Base-by-base conservation (phyloP, 92 coral and sea anemone genomes). In the Porites rus region DNA sequence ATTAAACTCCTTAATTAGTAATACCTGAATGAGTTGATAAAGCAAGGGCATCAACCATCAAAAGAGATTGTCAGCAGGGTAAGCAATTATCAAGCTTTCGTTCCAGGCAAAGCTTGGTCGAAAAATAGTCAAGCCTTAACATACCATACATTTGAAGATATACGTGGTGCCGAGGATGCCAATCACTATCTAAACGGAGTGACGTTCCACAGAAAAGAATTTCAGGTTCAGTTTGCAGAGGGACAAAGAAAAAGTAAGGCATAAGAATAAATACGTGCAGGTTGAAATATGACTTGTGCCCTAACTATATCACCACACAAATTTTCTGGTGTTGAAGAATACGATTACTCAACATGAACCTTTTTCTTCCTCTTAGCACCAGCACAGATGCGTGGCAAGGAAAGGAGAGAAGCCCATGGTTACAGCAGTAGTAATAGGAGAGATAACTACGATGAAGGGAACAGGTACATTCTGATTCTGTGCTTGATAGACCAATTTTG, bases 131-230 rank as follows among this genome's bases (percentile, higher is more conserved):
- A 80, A 78, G 87, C 98, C 99, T 96, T 96, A 96, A 96, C 99
- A 11, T 79, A 67, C 73, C 66, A 78, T 88, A 97, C 97, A 84
- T 97, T 97, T 97, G 98, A 97, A 95, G 99, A 97, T 95, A 97
- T 97, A 88, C 98, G 99, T 24, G 99, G 95, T 90, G 98, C 99
- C 0, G 99, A 95, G 72, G 99, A 97, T 84, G 99, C 98, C 31
- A 84, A 92, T 84, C 95, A 97, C 81, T 97, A 95, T 84, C 86
- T 97, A 91, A 98, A 97, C 90, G 79, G 98, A 52, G 93, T 89
- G 20, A 74, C 93, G 71, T 74, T 93, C 79, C 89, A 90, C 56
- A 97, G 98, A 60, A 92, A 98, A n/a, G 98, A 97, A 84, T 82
- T 97, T 21, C 98, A 97, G 43, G 97, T 97, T 7, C 99, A 97